Base-by-base conservation (phyloP, 1,140 invertebrate genomes). In the Sinella curviseta region DNA sequence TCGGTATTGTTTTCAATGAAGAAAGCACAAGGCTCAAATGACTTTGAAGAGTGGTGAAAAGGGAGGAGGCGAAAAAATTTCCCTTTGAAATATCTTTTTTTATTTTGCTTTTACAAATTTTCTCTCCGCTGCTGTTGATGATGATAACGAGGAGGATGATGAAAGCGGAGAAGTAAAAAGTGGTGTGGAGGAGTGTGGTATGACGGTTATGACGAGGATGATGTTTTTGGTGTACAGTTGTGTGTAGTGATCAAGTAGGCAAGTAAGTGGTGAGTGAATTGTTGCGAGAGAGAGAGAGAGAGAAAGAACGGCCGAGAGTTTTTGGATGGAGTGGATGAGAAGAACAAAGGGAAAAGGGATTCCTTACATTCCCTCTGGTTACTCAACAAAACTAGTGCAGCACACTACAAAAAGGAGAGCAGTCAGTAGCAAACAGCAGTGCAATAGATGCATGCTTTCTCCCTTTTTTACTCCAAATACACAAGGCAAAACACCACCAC, bases 261-360 rank as follows among this genome's bases (percentile, higher is more conserved):
- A 8, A 48, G 39, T 48, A 12, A 48, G 39, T 48, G 39, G 8
- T 65, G 24, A 16, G 39, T 48, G 39, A 48, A 48, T 48, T 48
- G 39, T 48, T 48, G 8, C 8, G 8, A 48, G 20, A 48, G 20
- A 48, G 20, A 48, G 39, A 48, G 39, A 48, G 39, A n/a, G n/a
- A n/a, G n/a, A n/a, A n/a, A n/a, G n/a, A n/a, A n/a, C n/a, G n/a
- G n/a, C n/a, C n/a, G n/a, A n/a, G n/a, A n/a, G n/a, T n/a, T n/a
- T n/a, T n/a, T n/a, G n/a, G n/a, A n/a, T 48, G 20, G 39, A 12
- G 20, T 48, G 39, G 3, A 65, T 26, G 26, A 17, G 26, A 65
- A 65, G 16, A 65, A 65, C 57, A 65, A 65, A 65, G 57, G 57
- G 57, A 65, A 65, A 65, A 65, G 24, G 26, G 57, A 65, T 65